Evolutionary conservation across 1,140 invertebrate genomes (phyloP), one percentile per base, ranked within the genome.

Genomic region (Teleogryllus occipitalis): DNA sequence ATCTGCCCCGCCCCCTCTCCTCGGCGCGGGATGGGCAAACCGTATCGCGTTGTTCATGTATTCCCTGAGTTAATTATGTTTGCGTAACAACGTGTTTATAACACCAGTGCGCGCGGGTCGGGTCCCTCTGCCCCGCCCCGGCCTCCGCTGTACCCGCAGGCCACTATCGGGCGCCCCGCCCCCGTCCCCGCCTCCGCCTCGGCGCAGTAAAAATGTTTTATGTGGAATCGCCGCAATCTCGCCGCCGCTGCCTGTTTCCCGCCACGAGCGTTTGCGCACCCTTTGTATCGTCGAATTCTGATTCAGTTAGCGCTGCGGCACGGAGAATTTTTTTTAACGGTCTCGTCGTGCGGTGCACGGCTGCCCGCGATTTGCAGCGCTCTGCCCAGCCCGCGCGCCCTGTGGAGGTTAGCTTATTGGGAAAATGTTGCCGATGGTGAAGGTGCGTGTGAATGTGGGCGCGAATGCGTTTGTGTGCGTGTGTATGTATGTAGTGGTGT

Each of bases 61-160:
- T 65, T 65, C 54, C 54, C 54, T 18, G 54, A 65, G 54, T 65
- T 65, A 65, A 65, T 65, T 65, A 65, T 65, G 54, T 65, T 65
- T 65, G 54, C 54, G 54, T 65, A 65, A 65, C 54, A 65, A 65
- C 54, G 54, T 65, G 54, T 65, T 65, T 65, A 65, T 65, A 65
- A 65, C 54, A 18, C 54, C 54, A 65, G 10, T 7, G 18, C 54
- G 27, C 27, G 27, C 27, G 27, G 27, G 27, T 39, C 27, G 27
- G 27, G 27, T 39, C 27, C 27, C 27, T 39, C 27, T 39, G 27
- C 54, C 54, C 54, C 54, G 10, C 54, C 54, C 54, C 54, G 54
- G 54, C 54, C 10, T 2, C 10, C 54, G 54, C 54, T 7, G 18
- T 7, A 65, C 7, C 18, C 54, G 10, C 54, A 18, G 54, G 18